A percentile compares a stretch with the other conserved stretches of the same genome.
phyloP scores from a whole-genome alignment of 2,113 vertebrate species.

The Drymodes brunneopygia region DNA sequence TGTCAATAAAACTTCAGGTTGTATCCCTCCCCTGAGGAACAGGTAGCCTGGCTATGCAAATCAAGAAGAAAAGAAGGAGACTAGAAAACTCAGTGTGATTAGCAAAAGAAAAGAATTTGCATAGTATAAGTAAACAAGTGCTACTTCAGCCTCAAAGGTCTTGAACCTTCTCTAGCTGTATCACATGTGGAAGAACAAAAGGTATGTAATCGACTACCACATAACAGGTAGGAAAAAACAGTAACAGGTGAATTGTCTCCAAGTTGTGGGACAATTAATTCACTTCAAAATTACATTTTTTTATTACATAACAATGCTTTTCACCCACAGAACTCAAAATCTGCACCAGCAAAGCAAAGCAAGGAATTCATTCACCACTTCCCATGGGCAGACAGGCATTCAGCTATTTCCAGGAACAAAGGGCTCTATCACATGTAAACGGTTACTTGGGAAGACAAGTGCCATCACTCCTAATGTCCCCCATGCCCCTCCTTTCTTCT shows the following conservation, averaged over 20 bases:
- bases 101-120: not conserved
- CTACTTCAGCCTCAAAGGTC: not conserved
- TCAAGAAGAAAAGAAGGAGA: not conserved
- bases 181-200: not conserved
- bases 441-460: not conserved
- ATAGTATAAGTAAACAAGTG: not conserved
- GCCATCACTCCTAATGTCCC: not conserved
- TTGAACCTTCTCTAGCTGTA: not conserved
- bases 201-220: fast-evolving
- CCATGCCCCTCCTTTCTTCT: not conserved
- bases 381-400: not conserved
- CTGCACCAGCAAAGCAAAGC: not conserved
- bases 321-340: not conserved
- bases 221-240: not conserved
- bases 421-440: not conserved
- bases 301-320: not conserved
- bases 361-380: not conserved
- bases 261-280: not conserved
- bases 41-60: not conserved
- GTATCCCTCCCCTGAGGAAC: not conserved
- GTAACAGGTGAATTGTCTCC: not conserved
- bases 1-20: not conserved
- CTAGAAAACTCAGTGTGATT: not conserved
- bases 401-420: not conserved
- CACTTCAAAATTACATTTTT: not conserved